Base-by-base conservation (phyloP, 2,797 vertebrate genomes). In the Steatocranus sp. region DNA sequence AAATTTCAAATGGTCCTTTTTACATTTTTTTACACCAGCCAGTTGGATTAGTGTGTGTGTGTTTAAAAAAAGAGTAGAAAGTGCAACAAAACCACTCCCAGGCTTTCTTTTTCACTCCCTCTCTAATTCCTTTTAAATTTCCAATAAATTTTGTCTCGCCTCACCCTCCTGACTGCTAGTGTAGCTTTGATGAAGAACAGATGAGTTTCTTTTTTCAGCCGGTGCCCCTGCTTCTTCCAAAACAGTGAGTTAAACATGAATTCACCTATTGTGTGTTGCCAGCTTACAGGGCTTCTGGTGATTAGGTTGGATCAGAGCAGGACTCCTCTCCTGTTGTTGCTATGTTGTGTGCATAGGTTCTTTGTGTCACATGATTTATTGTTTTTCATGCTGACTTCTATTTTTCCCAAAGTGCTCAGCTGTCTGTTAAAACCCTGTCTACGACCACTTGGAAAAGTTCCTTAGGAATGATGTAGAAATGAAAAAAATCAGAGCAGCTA, bases 181-280 rank as follows among this genome's bases (percentile, higher is more conserved):
- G 76, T 58, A 53, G 88, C 76, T 83, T 87, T 91, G 92, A 95
- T 94, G 87, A 80, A 87, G 91, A 95, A 83, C 93, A 94, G 94
- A 94, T 92, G 88, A 88, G 87, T 86, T 80, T 87, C 80, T 84
- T 74, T 90, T 91, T 91, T 86, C 89, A 91, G 80, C 46, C 34
- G 1, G 75, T 84, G 78, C 76, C 81, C 51, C 46, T 14, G 80
- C 88, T 53, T 78, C 51, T 88, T 88, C 80, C 78, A 84, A 84
- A 93, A 86, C 80, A 86, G 46, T 23, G 36, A 81, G 53, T 83
- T 75, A 89, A 86, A 91, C 81, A 82, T 92, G 88, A 95, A 88
- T 83, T 93, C 92, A 89, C 85, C 88, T 88, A 75, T 90, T 88
- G 89, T 91, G 87, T 90, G 75, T 11, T 90, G 86, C 86, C 87